phyloP scores from a whole-genome alignment of 2,888 invertebrate genomes.

The Drosophila picticornis region DNA sequence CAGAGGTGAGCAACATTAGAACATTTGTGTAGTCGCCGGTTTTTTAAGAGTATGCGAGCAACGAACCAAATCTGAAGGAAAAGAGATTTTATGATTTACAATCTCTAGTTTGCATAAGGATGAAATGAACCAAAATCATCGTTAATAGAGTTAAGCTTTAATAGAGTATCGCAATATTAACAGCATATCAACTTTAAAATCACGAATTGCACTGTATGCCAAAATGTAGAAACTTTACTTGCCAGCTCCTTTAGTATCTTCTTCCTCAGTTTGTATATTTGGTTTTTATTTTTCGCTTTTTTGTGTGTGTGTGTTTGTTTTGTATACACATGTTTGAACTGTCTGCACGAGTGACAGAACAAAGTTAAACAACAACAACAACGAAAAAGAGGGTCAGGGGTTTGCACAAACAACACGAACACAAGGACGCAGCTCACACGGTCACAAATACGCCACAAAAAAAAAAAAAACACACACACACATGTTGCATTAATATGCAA shows the following conservation, averaged over 20 bases:
- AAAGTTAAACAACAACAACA: conserved; percentile 50
- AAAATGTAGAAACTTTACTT: conserved; percentile 19
- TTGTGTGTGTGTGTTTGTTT: conserved; percentile 32
- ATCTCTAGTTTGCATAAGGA: neutral
- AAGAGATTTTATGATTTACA: conserved; percentile 27
- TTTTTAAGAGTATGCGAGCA: conserved; percentile 12
- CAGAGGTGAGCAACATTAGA: conserved; percentile 32
- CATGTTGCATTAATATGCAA: conserved; percentile 73
- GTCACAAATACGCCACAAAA: conserved; percentile 15
- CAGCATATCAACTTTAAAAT: conserved; percentile 14
- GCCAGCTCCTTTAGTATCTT: conserved; percentile 24
- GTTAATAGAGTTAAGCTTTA: conserved; percentile 22
- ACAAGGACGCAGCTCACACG: conserved; percentile 25
- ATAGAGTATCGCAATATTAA: neutral
- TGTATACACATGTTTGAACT: conserved; percentile 74
- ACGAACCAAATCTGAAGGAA: conserved; percentile 12
- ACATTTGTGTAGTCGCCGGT: conserved; percentile 21
- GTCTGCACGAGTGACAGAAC: conserved; percentile 70
- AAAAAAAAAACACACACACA: conserved; percentile 19
- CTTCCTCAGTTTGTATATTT: conserved; percentile 6
- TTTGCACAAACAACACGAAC: conserved; percentile 51
- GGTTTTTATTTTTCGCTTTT: conserved; percentile 20
- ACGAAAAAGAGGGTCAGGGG: conserved; percentile 60
- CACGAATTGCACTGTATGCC: conserved; percentile 25
- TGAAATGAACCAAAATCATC: conserved; percentile 1